phyloP scores from a whole-genome alignment of 2,113 vertebrate genomes.

The Dasypus novemcinctus region DNA sequence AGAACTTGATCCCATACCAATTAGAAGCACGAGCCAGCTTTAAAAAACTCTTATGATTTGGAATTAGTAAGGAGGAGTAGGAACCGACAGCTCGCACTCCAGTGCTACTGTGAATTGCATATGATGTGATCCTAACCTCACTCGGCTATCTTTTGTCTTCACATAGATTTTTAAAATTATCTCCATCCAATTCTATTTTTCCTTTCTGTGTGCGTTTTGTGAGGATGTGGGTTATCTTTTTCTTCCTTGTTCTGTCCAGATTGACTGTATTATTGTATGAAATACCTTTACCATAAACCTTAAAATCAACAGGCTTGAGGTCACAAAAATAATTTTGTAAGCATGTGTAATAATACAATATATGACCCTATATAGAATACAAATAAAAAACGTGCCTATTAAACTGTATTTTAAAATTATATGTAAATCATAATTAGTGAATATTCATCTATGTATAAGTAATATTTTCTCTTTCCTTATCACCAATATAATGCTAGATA shows the following conservation, averaged over 20 bases:
- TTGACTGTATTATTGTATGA: neutral
- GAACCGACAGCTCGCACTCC: neutral
- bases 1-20: slow-evolving; percentile 22
- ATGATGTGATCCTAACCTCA: neutral
- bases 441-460: neutral
- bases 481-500: neutral
- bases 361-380: neutral
- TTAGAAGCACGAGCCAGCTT: neutral
- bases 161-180: neutral
- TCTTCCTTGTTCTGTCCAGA: neutral
- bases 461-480: neutral
- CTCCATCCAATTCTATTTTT: neutral
- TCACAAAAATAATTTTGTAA: neutral
- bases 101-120: neutral
- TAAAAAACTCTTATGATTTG: neutral
- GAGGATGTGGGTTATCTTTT: neutral
- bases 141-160: neutral
- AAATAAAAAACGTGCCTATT: neutral
- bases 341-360: fast-evolving
- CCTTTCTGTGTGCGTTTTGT: neutral
- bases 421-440: neutral
- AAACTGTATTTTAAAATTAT: neutral
- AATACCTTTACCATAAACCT: neutral
- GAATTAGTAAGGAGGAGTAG: neutral
- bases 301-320: neutral